phyloP scores from a whole-genome alignment of 1,140 invertebrate genomes.

The Heliconius hewitsoni region DNA sequence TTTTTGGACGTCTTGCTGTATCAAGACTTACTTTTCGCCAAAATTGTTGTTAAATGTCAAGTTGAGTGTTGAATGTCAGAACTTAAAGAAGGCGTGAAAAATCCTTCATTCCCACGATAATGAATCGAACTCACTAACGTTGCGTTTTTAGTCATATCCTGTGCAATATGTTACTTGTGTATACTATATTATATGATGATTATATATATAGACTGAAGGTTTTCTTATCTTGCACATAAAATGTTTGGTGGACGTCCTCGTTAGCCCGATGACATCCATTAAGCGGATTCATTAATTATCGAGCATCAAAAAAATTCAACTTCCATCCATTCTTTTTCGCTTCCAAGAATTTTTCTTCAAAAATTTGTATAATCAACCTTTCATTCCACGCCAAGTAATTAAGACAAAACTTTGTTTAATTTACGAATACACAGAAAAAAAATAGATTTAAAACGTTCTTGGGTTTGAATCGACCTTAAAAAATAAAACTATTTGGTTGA shows the following conservation, averaged over 20 bases:
- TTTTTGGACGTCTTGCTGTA: too few relatives aligned
- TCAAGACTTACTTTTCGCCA: too few relatives aligned
- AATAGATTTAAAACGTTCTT: neutral
- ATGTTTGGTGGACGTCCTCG: neutral
- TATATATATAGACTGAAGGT: neutral
- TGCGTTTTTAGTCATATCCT: too few relatives aligned
- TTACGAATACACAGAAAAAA: neutral
- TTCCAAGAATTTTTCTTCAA: neutral
- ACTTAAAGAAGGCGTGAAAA: too few relatives aligned
- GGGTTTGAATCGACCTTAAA: neutral
- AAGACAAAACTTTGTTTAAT: conserved; percentile 20
- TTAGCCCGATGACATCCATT: neutral
- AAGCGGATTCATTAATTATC: conserved; percentile 5
- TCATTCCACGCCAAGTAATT: conserved; percentile 3
- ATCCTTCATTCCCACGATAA: too few relatives aligned
- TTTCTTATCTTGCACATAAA: neutral
- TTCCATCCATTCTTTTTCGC: neutral
- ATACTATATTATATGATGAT: too few relatives aligned
- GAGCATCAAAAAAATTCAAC: neutral
- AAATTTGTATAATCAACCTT: conserved; percentile 4
- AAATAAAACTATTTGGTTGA: too few relatives aligned
- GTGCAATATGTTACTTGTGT: too few relatives aligned
- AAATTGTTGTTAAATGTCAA: too few relatives aligned
- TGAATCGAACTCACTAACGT: too few relatives aligned
- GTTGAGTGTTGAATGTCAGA: too few relatives aligned